Percentiles rank a stretch among this genome's conserved stretches.
Conservation (phyloP, 1,140 invertebrate species). For the Eufriesea mexicana region DNA sequence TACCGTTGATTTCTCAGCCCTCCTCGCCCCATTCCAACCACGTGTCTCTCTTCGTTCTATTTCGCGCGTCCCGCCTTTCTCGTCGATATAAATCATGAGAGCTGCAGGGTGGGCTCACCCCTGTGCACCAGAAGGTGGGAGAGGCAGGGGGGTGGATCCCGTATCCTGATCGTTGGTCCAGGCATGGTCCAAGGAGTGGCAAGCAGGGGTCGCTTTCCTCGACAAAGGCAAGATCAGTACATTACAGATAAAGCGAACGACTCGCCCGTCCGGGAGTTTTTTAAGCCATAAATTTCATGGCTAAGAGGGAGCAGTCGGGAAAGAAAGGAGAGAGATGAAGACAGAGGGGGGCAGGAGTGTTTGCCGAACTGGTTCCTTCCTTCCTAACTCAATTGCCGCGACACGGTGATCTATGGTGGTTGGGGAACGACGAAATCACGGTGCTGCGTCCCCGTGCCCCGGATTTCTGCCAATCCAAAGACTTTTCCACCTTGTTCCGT, state of each 20-base stretch:
- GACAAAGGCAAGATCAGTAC: constrained; percentile 81
- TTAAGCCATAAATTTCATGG: constrained; percentile 81
- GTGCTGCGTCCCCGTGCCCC: constrained; percentile 70
- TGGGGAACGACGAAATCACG: constrained; percentile 77
- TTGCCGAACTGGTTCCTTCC: constrained; percentile 83
- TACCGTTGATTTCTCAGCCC: constrained; percentile 45
- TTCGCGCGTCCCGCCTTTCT: constrained; percentile 55
- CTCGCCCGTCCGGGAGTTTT: constrained; percentile 79
- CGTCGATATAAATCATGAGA: constrained; percentile 77
- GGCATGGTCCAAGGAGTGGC: constrained; percentile 64
- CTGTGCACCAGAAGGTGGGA: constrained; percentile 62
- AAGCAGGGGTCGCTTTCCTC: constrained; percentile 65
- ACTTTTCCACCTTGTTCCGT: constrained; percentile 36
- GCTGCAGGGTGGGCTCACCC: constrained; percentile 63
- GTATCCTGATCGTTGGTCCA: constrained; percentile 71
- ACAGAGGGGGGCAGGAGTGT: constrained; percentile 72
- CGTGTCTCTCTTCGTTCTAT: constrained; percentile 11
- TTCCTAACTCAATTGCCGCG: constrained; percentile 82
- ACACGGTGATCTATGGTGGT: constrained; percentile 79
- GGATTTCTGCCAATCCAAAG: constrained; percentile 66
- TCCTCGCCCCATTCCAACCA: background rate
- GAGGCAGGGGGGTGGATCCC: constrained; percentile 59
- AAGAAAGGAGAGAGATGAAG: constrained; percentile 5
- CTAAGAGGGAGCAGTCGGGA: constrained; percentile 47
- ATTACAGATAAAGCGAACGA: constrained; percentile 82